Base-by-base conservation (phyloP, 2,797 vertebrate species). In the Sebastes minor region DNA sequence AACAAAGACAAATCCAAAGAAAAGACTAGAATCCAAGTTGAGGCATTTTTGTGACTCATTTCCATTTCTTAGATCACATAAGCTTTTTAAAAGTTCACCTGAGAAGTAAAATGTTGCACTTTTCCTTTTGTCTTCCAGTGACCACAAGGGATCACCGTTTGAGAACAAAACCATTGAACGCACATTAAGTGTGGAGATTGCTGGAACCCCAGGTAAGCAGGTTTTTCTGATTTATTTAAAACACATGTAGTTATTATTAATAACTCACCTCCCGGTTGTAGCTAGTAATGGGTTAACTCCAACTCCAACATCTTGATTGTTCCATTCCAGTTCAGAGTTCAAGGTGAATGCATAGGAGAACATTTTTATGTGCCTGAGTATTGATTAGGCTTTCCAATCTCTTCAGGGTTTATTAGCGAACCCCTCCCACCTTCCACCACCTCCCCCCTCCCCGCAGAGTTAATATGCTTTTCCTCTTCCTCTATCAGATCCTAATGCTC, bases 141-240 rank as follows among this genome's bases (percentile, higher is more conserved):
- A 99, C 97, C 97, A 97, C 97, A 99, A 99, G 96, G 97, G 98
- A 99, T 99, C 98, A 97, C 97, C 98, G 97, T 99, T 99, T 99
- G 98, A 99, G 97, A 99, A 97, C 97, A 99, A 99, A 98, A 97
- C 97, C 97, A 99, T 97, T 98, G 98, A 99, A 97, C 96, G 97
- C 97, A 97, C 97, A 96, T 96, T 99, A 97, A 99, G 97, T 97
- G 98, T 99, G 97, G 98, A 99, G 97, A 98, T 99, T 96, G 98
- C 98, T 97, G 98, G 98, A 97, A 99, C 98, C 96, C 98, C 98
- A 98, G 98, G 98, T 99, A 94, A 97, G 96, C 80, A 77, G 7
- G 55, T 38, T 42, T 56, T 14, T 42, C 18, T 35, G 2, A 46
- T 30, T 30, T 9, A 56, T 63, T 68, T 56, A 4, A 38, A 78